Conservation (phyloP, 2,113 vertebrate species). For the Sander lucioperca region DNA sequence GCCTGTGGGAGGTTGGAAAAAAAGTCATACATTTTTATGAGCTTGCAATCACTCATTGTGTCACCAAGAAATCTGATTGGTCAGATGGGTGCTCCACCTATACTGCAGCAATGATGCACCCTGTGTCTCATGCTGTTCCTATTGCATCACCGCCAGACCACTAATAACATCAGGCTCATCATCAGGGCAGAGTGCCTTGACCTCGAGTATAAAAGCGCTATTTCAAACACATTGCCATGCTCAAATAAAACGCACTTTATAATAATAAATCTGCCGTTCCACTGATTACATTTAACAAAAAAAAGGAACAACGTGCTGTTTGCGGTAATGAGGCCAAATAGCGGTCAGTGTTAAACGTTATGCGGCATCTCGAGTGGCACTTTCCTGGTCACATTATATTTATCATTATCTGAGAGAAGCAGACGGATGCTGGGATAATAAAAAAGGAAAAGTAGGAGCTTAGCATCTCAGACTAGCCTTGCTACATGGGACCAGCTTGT, state of each 20-base stretch:
- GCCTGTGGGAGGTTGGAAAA: neutral
- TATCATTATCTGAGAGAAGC: neutral
- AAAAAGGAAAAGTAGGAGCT: neutral
- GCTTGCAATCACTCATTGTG: neutral
- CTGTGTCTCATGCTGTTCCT: neutral
- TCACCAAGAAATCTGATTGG: slow-evolving; percentile 1
- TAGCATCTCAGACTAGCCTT: neutral
- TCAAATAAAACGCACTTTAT: neutral
- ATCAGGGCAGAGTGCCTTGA: neutral
- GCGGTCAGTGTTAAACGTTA: slow-evolving; percentile 14
- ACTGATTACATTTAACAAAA: neutral
- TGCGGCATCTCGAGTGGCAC: slow-evolving; percentile 16
- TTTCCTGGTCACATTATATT: neutral
- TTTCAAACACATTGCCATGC: neutral
- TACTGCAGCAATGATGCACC: neutral
- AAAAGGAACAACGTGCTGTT: neutral
- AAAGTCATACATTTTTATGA: neutral
- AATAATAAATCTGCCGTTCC: neutral
- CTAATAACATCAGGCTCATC: slow-evolving; percentile 1
- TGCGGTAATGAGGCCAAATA: slow-evolving; percentile 19
- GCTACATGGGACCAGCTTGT: neutral
- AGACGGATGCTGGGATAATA: neutral
- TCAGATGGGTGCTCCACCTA: slow-evolving; percentile 12
- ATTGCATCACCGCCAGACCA: neutral
- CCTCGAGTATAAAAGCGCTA: neutral